phyloP scores from a whole-genome alignment of 2,888 invertebrate genomes.

The Amiota communis region DNA sequence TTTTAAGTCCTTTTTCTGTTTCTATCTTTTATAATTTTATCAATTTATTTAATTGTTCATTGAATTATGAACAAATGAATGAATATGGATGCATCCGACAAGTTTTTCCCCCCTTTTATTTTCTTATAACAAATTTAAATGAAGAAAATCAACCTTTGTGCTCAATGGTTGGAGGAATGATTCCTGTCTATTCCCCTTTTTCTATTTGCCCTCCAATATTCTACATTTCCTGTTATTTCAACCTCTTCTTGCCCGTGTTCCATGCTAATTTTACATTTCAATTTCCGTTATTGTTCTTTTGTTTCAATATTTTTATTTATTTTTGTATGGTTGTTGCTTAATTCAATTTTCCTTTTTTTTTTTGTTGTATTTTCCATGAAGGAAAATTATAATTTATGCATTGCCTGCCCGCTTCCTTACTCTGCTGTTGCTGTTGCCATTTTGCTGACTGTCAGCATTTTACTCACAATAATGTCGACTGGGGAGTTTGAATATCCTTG shows the following conservation, averaged over 20 bases:
- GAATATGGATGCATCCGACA: slow-evolving; percentile 30
- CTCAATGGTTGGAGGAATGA: background rate
- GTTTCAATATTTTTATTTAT: too few species aligned
- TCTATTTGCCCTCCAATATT: background rate
- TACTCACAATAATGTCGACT: too few species aligned
- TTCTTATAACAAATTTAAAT: background rate
- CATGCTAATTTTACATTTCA: slow-evolving; percentile 3
- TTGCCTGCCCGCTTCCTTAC: background rate
- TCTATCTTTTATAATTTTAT: slow-evolving; percentile 3
- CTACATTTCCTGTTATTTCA: background rate
- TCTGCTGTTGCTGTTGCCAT: too few species aligned
- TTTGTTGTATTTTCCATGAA: slow-evolving; percentile 15
- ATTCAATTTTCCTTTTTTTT: slow-evolving; percentile 14
- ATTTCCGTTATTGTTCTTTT: background rate
- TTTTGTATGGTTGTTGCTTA: slow-evolving; percentile 1
- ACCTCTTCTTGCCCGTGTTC: background rate
- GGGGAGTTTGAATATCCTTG: too few species aligned
- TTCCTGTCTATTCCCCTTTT: background rate
- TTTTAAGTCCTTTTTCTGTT: background rate
- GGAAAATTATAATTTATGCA: slow-evolving; percentile 26
- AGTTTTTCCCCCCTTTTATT: background rate
- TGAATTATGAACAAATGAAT: slow-evolving; percentile 43
- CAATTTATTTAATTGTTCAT: slow-evolving; percentile 40
- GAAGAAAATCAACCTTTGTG: background rate
- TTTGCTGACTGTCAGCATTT: too few species aligned